These are phyloP conservation scores for Tigriopus californicus DNA, from an alignment of 2,888 invertebrate genomes.

Conservation along the genomic window DNA sequence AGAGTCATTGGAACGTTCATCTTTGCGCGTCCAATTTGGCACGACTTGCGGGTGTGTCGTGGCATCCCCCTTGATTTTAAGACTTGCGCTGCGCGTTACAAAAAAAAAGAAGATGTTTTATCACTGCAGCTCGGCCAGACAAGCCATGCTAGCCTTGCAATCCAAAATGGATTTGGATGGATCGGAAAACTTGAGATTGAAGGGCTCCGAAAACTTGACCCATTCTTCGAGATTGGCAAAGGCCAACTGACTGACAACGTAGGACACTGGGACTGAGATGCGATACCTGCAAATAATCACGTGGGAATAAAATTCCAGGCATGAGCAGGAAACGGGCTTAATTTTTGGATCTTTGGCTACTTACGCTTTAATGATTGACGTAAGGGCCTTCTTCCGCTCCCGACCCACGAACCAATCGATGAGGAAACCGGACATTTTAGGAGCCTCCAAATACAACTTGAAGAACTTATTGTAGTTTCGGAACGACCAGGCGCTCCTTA, in stretches of 20 bases:
- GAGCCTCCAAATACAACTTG: constrained; percentile 65
- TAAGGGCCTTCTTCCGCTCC: constrained; percentile 77
- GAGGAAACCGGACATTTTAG: constrained; percentile 85
- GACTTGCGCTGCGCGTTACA: no score
- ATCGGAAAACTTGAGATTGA: constrained; percentile 48
- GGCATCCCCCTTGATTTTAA: no score
- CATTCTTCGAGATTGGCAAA: constrained; percentile 65
- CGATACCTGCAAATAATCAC: constrained; percentile 31
- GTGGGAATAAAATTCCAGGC: neutral
- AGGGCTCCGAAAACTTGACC: constrained; percentile 66
- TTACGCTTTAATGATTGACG: constrained; percentile 88
- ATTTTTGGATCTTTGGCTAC: constrained; percentile 32
- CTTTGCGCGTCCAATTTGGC: no score
- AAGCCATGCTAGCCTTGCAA: constrained; percentile 50
- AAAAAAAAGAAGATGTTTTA: no score
- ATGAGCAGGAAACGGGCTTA: neutral
- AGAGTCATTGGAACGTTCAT: no score
- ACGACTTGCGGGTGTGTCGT: no score
- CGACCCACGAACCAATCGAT: constrained; percentile 96
- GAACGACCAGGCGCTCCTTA: constrained; percentile 80
- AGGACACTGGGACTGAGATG: constrained; percentile 67
- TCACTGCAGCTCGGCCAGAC: no score
- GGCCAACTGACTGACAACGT: constrained; percentile 68
- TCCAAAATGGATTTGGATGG: constrained; percentile 53
- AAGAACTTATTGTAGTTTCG: constrained; percentile 82